phyloP scores from a whole-genome alignment of 1,140 invertebrate species.

The Diachasmimorpha longicaudata region DNA sequence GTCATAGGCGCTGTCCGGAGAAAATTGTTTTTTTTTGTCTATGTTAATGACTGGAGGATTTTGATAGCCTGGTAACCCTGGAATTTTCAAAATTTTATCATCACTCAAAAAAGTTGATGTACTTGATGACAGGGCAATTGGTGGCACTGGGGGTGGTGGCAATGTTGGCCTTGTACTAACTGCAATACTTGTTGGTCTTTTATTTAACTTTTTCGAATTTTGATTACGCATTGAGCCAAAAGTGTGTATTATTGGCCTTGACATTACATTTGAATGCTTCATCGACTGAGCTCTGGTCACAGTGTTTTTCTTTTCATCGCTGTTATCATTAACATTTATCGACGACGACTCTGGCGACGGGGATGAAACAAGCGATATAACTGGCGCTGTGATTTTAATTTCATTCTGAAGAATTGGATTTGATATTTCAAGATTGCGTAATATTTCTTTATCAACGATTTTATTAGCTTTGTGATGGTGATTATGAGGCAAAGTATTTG shows the following conservation, averaged over 20 bases:
- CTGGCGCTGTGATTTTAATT: constrained; percentile 66
- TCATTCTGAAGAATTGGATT: constrained; percentile 76
- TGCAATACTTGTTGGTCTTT: constrained; percentile 75
- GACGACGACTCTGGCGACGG: constrained; percentile 40
- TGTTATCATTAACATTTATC: constrained; percentile 49
- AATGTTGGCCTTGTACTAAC: constrained; percentile 68
- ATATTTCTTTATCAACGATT: constrained; percentile 70
- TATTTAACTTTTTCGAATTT: constrained; percentile 42
- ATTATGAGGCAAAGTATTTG: constrained; percentile 67
- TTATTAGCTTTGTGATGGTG: constrained; percentile 69
- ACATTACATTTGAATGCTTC: constrained; percentile 67
- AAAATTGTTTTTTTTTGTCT: background rate
- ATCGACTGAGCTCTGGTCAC: constrained; percentile 80
- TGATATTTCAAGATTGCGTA: constrained; percentile 81
- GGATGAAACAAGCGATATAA: constrained; percentile 53
- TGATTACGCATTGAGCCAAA: constrained; percentile 80
- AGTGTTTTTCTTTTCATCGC: constrained; percentile 60
- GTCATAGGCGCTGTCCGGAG: constrained; percentile 69
- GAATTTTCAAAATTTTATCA: constrained; percentile 50
- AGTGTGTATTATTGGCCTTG: constrained; percentile 70
- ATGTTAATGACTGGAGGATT: constrained; percentile 44
- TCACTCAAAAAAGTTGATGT: constrained; percentile 39
- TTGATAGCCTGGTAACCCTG: constrained; percentile 64
- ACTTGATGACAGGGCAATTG: constrained; percentile 42
- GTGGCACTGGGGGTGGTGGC: constrained; percentile 71